Percentiles rank a stretch among this genome's conserved stretches.
Evolutionary conservation across 2,888 invertebrate species (phyloP).

Genomic region (Proisotoma minuta): DNA sequence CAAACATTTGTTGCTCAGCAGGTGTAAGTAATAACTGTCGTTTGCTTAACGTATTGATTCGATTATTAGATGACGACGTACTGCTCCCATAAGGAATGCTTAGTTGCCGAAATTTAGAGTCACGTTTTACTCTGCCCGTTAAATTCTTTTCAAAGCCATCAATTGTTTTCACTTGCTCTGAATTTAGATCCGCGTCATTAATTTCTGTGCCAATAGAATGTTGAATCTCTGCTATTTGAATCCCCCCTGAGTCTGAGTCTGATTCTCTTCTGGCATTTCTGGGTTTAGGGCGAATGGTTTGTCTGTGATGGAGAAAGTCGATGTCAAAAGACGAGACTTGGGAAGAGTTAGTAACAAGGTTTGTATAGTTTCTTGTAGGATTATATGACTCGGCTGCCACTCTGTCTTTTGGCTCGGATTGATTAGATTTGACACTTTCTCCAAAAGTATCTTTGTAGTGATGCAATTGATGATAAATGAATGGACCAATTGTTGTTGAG

Average conservation of each 20-base stretch:
- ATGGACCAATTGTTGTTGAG: too few relatives aligned
- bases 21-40: constrained; percentile 29
- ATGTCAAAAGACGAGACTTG: constrained; percentile 8
- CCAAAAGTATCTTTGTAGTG: neutral
- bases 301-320: too few relatives aligned
- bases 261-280: neutral
- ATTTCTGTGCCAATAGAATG: constrained; percentile 24
- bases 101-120: neutral
- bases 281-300: neutral
- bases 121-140: neutral
- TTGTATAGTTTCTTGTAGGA: neutral
- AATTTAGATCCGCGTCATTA: constrained; percentile 4
- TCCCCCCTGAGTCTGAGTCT: neutral
- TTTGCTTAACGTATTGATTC: constrained; percentile 13
- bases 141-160: constrained; percentile 25
- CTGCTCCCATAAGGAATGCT: neutral
- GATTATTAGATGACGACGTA: neutral
- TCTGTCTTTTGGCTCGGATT: neutral
- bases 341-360: neutral
- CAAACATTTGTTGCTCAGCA: constrained; percentile 28
- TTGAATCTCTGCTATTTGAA: constrained; percentile 26
- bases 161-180: constrained; percentile 20
- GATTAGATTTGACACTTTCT: neutral
- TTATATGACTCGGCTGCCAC: too few relatives aligned
- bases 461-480: neutral